These are phyloP conservation scores for Characodon lateralis DNA, from an alignment of 2,797 vertebrate species.

Conservation along the genomic window DNA sequence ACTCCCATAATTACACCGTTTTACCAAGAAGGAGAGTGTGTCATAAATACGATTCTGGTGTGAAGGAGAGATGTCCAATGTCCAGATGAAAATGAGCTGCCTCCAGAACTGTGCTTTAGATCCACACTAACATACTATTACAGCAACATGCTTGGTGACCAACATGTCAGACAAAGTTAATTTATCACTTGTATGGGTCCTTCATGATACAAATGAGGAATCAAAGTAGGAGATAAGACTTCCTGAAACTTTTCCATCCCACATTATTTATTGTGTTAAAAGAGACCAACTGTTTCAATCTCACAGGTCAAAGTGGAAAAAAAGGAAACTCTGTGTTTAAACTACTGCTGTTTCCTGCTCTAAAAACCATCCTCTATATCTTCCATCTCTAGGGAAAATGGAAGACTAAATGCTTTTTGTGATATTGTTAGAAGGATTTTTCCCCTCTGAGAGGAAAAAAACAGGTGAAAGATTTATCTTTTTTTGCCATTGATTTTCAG, in stretches of 20 bases:
- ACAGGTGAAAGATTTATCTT: slow-evolving; percentile 3
- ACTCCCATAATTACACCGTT: slow-evolving; percentile 64
- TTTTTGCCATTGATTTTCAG: slow-evolving; percentile 55
- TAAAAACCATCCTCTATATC: slow-evolving; percentile 10
- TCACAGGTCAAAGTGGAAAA: neutral
- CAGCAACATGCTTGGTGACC: slow-evolving; percentile 37
- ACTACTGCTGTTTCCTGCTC: slow-evolving; percentile 19
- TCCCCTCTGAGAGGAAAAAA: slow-evolving; percentile 11
- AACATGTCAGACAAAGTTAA: slow-evolving; percentile 41
- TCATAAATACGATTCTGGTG: slow-evolving; percentile 61
- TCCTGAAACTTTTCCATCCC: slow-evolving; percentile 1
- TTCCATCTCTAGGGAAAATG: slow-evolving; percentile 14
- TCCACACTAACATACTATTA: slow-evolving; percentile 25
- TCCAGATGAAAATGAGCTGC: slow-evolving; percentile 49
- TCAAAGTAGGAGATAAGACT: slow-evolving; percentile 25
- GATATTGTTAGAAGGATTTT: slow-evolving; percentile 33
- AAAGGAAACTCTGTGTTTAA: neutral
- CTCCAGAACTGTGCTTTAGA: slow-evolving; percentile 45
- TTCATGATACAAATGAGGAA: slow-evolving; percentile 41
- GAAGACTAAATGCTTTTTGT: slow-evolving; percentile 35
- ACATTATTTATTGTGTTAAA: neutral
- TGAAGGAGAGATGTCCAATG: slow-evolving; percentile 51
- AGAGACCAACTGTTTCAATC: slow-evolving; percentile 5
- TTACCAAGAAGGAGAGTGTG: slow-evolving; percentile 58
- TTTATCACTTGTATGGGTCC: slow-evolving; percentile 22